Base-by-base conservation (phyloP, 1,140 invertebrate species). In the Heliconius eleuchia region DNA sequence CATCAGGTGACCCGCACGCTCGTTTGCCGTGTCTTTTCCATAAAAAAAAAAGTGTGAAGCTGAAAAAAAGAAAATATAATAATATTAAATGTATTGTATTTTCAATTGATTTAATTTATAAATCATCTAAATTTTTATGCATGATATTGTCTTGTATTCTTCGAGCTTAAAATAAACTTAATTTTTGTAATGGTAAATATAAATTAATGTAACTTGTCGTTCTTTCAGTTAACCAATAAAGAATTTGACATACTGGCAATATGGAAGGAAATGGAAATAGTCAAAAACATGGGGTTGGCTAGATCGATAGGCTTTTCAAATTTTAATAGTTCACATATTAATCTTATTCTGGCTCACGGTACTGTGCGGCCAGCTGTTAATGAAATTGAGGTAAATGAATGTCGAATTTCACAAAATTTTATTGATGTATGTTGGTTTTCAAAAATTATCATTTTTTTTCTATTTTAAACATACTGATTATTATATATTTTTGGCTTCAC, bases 251-350 rank as follows among this genome's bases (percentile, higher is more conserved):
- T 50, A 19, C 37, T 76, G 13, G 37, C 18, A 13, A 50, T 72
- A n/a, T 77, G 76, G 76, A 72, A 72, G 70, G 76, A 50, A 19
- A 72, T 77, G 70, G 70, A 55, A 50, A 79, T 81, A 72, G 79
- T 80, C 42, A 84, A 27, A 50, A 76, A 73, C 6, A 46, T 76
- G 34, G 55, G 66, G 3, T 5, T 76, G 34, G 23, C 74, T 1
- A 13, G 74, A 70, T 76, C 74, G 27, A 76, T 76, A 4, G 74
- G 74, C 13, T 39, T 76, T 13, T 18, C 74, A 0, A 76, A 82
- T 77, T 82, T 80, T 66, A 77, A 77, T n/a, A 72, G 70, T 55
- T n/a, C 50, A 16, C 27, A 77, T 8, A 77, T 77, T 27, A 55
- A 72, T 3, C 27, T 13, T 30, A 72, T 77, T n/a, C 42, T 77